Evolutionary conservation across 2,797 vertebrate species (phyloP), one percentile per base, ranked within the genome.

Genomic region (Taenioides sp.): DNA sequence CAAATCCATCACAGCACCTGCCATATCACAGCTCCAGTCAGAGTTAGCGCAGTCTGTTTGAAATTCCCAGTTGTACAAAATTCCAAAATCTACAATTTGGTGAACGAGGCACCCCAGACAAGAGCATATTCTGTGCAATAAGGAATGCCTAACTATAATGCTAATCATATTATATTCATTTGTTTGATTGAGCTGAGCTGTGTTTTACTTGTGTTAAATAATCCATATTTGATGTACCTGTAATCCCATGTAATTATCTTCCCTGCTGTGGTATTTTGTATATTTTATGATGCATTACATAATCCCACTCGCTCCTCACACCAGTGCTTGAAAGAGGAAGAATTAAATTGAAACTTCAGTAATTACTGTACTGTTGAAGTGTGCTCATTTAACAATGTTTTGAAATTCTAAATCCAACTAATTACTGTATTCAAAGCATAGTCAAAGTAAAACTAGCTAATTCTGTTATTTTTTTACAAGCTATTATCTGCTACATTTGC

Each of bases 401-500:
- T 50, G 64, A 66, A 66, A 66, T 27, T 50, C 43, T 18, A 18
- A 50, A 66, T 28, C n/a, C 37, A 52, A 52, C 43, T 66, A 28
- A 66, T 66, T 66, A 52, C 65, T 23, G 17, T 66, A 52, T 54
- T 66, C 31, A 28, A 52, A 66, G 49, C 65, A 25, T 20, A 49
- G 43, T 9, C 63, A 50, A 65, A 65, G 63, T 66, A 66, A 54
- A 66, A 52, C 17, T 7, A 54, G 49, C 47, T 20, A 28, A 52
- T 31, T 66, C 27, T 17, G 7, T 27, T 65, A n/a, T 66, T 66
- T 60, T 27, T 66, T 31, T 31, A 27, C 7, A 31, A 52, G 65
- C 75, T 67, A 73, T 66, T 77, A 79, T 77, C 85, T 73, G 74
- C 73, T 80, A 69, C 74, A 83, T 86, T 84, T 85, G 50, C 78